phyloP scores from a whole-genome alignment of 2,113 vertebrate genomes.

The Chionis minor region DNA sequence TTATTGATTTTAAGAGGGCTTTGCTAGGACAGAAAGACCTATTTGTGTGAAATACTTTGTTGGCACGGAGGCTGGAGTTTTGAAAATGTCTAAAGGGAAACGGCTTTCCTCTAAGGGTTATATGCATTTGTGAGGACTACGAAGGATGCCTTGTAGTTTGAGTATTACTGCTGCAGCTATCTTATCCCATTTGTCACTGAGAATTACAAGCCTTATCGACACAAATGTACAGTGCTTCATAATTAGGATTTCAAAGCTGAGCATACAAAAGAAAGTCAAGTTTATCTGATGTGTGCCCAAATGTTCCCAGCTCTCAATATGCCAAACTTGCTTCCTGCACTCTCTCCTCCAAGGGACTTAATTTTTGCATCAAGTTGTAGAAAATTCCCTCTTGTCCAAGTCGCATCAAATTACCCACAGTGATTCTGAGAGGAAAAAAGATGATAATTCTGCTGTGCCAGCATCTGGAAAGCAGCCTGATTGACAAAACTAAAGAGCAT shows the following conservation, averaged over 20 bases:
- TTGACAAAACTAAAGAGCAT: conserved; percentile 3
- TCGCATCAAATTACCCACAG: conserved; percentile 30
- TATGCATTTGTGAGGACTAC: background rate
- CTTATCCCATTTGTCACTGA: background rate
- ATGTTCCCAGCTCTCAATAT: background rate
- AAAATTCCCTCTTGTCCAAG: conserved; percentile 1
- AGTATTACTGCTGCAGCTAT: background rate
- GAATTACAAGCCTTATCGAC: background rate
- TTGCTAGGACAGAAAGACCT: background rate
- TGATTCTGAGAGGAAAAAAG: conserved; percentile 6
- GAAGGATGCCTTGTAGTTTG: background rate
- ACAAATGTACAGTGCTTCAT: background rate
- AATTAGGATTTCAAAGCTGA: conserved; percentile 4
- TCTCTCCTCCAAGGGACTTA: background rate
- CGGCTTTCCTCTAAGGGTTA: background rate
- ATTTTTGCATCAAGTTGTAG: conserved; percentile 15
- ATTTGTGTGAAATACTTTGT: background rate
- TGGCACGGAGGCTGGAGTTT: background rate
- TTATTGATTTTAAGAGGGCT: conserved; percentile 16
- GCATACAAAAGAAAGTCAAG: background rate
- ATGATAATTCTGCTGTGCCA: conserved; percentile 13
- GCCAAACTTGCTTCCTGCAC: background rate
- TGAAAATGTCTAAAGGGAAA: background rate
- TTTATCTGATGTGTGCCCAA: background rate
- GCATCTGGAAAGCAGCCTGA: conserved; percentile 49